Conservation (phyloP, 1,140 invertebrate genomes). For the Trichomalopsis sarcophagae region DNA sequence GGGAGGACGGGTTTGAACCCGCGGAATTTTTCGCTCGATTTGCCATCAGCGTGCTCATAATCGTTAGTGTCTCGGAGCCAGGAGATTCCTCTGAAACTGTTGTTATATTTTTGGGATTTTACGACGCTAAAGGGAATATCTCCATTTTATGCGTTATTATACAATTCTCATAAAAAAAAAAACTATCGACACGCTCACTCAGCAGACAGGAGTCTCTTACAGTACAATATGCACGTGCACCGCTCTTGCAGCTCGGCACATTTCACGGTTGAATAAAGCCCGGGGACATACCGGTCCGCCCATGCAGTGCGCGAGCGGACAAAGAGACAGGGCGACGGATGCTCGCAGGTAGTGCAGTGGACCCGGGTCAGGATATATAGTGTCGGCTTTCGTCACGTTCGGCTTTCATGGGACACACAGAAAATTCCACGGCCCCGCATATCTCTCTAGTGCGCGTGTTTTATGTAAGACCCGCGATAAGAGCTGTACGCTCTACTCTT, state of each 20-base stretch:
- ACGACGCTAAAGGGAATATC: no score
- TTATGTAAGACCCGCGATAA: neutral
- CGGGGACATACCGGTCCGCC: slow-evolving; percentile 4
- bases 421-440: neutral
- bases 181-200: no score
- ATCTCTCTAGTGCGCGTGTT: neutral
- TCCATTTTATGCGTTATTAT: no score
- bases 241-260: neutral
- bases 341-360: neutral
- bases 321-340: neutral
- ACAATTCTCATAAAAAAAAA: no score
- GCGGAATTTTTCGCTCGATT: neutral
- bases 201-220: neutral
- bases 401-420: neutral
- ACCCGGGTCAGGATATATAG: neutral
- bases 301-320: neutral
- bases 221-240: neutral
- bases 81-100: no score
- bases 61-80: neutral
- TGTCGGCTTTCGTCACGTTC: no score
- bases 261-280: neutral
- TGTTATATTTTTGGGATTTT: no score
- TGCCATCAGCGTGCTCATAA: neutral
- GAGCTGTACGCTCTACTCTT: neutral
- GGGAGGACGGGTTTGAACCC: neutral